phyloP scores from a whole-genome alignment of 2,113 vertebrate genomes.

The Semnornis frantzii region DNA sequence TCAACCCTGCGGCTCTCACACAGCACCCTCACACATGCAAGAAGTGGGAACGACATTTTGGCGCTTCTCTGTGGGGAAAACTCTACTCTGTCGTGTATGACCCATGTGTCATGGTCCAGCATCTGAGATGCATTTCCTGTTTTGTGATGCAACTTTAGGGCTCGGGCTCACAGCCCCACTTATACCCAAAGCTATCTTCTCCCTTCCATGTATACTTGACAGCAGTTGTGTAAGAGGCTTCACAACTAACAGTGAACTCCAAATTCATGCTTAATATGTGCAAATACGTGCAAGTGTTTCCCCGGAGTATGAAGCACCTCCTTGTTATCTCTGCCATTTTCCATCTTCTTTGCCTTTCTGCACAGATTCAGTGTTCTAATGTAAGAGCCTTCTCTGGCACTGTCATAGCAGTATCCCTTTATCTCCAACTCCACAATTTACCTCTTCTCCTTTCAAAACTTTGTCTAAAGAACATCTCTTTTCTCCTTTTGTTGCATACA shows the following conservation, averaged over 20 bases:
- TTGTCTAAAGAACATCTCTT: neutral
- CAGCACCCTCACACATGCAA: neutral
- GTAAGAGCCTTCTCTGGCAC: neutral
- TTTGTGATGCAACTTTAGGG: neutral
- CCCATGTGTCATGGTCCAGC: neutral
- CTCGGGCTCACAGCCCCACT: neutral
- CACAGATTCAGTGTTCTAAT: neutral
- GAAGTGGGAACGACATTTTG: accelerated
- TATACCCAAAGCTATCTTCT: neutral
- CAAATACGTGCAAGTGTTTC: neutral
- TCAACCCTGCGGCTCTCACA: neutral
- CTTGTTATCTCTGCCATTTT: neutral
- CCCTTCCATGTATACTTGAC: neutral
- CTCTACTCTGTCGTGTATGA: neutral
- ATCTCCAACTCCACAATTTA: neutral
- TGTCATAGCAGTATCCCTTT: neutral
- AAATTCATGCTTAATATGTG: neutral
- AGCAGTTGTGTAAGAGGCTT: neutral
- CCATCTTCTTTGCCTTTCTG: neutral
- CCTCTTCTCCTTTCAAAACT: slow-evolving; percentile 22
- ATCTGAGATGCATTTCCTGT: neutral
- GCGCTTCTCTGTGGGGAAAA: neutral
- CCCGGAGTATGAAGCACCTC: neutral
- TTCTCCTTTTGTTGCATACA: neutral
- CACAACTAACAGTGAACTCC: neutral